Evolutionary conservation across 92 coral and sea anemone species (phyloP).

Genomic region (Actinostola sp.): DNA sequence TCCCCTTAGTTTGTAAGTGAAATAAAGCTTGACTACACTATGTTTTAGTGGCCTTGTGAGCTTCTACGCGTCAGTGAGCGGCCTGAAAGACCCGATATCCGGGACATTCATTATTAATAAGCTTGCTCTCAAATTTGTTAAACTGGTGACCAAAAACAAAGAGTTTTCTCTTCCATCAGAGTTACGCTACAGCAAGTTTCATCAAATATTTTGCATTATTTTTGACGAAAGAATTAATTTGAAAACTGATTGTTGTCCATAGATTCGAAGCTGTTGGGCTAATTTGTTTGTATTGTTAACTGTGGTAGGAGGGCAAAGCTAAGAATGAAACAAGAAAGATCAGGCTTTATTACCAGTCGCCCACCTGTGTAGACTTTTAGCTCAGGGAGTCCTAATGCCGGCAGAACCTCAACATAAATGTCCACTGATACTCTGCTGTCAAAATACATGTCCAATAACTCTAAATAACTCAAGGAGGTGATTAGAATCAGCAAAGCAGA

Average conservation of each 20-base stretch:
- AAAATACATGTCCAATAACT: slow-evolving; percentile 4
- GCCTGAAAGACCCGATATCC: too few species aligned
- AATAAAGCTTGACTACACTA: slow-evolving; percentile 27
- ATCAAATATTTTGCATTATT: not conserved
- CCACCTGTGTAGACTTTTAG: slow-evolving; percentile 38
- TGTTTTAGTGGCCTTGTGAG: slow-evolving; percentile 13
- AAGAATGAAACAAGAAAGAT: slow-evolving; percentile 33
- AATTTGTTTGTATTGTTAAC: not conserved
- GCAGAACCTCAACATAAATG: slow-evolving; percentile 2
- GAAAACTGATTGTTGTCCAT: not conserved
- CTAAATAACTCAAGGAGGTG: not conserved
- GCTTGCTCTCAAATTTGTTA: slow-evolving; percentile 53
- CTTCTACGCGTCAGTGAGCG: too few species aligned
- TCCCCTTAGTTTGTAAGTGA: slow-evolving; percentile 15
- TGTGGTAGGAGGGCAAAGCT: not conserved
- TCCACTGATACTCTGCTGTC: not conserved
- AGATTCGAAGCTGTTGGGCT: not conserved
- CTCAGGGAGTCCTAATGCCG: slow-evolving; percentile 12
- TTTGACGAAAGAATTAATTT: too few species aligned
- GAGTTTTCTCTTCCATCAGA: slow-evolving; percentile 17
- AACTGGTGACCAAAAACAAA: slow-evolving; percentile 70
- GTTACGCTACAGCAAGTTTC: slow-evolving; percentile 35
- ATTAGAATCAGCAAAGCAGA: not conserved
- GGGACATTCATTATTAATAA: slow-evolving; percentile 53
- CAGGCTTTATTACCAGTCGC: slow-evolving; percentile 24